Conservation (phyloP, 2,113 vertebrate species). For the Balaenoptera acutorostrata region DNA sequence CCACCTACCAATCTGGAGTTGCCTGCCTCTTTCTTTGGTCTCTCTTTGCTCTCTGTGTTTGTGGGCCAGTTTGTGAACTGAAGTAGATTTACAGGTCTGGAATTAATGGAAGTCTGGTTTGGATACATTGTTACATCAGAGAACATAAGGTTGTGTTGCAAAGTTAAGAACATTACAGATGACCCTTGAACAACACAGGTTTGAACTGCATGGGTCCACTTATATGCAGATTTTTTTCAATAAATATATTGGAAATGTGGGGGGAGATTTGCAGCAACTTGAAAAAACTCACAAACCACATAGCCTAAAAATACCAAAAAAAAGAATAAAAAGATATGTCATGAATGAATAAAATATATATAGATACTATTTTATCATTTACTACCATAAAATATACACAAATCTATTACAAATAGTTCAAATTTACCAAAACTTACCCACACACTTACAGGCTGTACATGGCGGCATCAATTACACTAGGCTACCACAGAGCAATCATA, state of each 20-base stretch:
- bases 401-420: neutral
- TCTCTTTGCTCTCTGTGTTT: neutral
- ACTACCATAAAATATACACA: neutral
- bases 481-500: neutral
- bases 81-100: neutral
- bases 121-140: neutral
- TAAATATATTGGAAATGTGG: neutral
- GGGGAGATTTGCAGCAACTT: neutral
- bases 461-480: rapidly evolving
- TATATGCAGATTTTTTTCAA: neutral
- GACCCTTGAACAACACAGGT: neutral
- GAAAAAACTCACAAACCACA: neutral
- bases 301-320: neutral
- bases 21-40: neutral
- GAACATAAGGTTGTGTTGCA: conserved; percentile 9
- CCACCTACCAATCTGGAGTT: neutral
- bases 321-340: neutral
- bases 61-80: neutral
- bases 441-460: neutral
- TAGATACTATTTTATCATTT: neutral
- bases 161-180: neutral
- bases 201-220: neutral
- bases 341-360: neutral
- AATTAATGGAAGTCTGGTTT: neutral
- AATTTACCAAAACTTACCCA: neutral